Evolutionary conservation across 2,797 vertebrate genomes (phyloP), one percentile per base, ranked within the genome.

Genomic region (Dallia pectoralis): DNA sequence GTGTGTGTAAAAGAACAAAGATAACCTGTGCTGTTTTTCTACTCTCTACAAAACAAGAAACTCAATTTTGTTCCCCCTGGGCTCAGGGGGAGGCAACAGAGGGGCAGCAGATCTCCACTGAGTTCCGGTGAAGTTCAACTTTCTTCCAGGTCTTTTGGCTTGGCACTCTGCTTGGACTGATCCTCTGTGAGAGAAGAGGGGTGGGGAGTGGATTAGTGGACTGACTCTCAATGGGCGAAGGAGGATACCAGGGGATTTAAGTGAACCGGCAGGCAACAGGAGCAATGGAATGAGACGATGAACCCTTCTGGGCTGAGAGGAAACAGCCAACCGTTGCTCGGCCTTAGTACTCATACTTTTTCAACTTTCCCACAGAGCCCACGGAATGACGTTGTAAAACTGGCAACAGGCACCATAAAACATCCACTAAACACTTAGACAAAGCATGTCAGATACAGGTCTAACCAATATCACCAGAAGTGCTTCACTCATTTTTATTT

Each of bases 81-180:
- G 30, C 62, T 64, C 62, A 9, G 67, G 19, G 44, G 44, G 14
- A 48, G 47, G 6, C 9, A 29, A 25, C 27, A 51, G 44, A 30
- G 19, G 22, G 47, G 40, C 40, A 48, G 18, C 44, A 30, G 67
- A 71, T 66, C 67, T 61, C 30, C 47, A 44, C 62, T 32, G 49
- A 74, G 70, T 65, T 81, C 61, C 68, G 69, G 19, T 77, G 72
- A 82, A 76, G 70, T 81, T 80, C 67, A 70, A 68, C 83, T 79
- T 83, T 74, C 73, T 82, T 80, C 75, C 12, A 74, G 81, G 80
- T 84, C 78, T 63, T 73, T 83, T 75, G 66, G 48, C 63, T 77
- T 79, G 48, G 25, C 69, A 73, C 74, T 36, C 32, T 68, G 59
- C 68, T 74, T 74, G 71, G 80, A 79, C 53, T 81, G 78, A 75